phyloP scores from a whole-genome alignment of 2,888 invertebrate species.

The Lepeophtheirus nordmannii region DNA sequence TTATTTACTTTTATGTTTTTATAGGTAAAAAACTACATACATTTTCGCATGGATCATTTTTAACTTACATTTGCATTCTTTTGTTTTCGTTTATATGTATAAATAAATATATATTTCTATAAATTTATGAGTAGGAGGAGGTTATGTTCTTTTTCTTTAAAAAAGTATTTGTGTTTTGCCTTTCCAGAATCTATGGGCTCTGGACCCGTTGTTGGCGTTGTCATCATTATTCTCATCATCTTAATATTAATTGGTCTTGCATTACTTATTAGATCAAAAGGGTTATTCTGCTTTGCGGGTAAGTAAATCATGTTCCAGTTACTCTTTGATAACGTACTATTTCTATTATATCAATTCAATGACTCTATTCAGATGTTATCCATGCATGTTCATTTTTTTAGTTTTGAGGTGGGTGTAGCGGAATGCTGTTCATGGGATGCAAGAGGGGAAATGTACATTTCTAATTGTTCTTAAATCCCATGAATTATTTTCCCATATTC shows the following conservation, averaged over 20 bases:
- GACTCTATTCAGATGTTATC: too few species aligned
- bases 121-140: background rate
- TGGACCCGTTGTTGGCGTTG: slow-evolving; percentile 11
- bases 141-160: background rate
- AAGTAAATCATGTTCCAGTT: background rate
- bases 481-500: too few species aligned
- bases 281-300: slow-evolving; percentile 15
- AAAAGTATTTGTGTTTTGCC: background rate
- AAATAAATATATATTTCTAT: background rate
- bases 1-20: too few species aligned
- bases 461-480: too few species aligned
- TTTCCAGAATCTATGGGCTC: slow-evolving; percentile 12
- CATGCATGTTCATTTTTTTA: too few species aligned
- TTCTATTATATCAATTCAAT: too few species aligned
- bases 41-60: background rate
- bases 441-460: too few species aligned
- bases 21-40: too few species aligned
- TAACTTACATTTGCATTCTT: background rate
- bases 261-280: slow-evolving; percentile 10
- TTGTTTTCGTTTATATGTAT: background rate
- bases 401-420: too few species aligned
- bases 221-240: slow-evolving; percentile 5
- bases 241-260: background rate
- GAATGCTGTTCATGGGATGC: too few species aligned
- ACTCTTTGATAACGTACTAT: too few species aligned